These are phyloP conservation scores for Drosophila punjabiensis DNA, from an alignment of 1,140 invertebrate genomes.

Conservation along the genomic window DNA sequence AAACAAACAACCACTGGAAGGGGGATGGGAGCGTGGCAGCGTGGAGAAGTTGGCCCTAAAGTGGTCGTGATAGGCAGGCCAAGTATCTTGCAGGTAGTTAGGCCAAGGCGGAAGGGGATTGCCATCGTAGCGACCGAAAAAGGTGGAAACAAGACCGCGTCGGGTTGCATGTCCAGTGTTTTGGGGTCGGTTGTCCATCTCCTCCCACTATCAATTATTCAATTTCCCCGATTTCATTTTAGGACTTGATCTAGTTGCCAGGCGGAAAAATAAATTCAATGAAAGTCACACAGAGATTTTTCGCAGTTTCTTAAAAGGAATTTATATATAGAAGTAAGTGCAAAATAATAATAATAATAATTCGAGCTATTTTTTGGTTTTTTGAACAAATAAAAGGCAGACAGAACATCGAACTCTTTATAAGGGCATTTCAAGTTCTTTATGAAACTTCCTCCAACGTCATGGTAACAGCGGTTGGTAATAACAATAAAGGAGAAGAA, in stretches of 20 bases:
- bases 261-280: background rate
- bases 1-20: constrained; percentile 38
- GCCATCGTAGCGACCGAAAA: constrained; percentile 5
- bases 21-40: background rate
- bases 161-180: constrained; percentile 41
- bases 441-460: background rate
- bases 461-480: constrained; percentile 33
- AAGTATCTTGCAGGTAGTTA: constrained; percentile 25
- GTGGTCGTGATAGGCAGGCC: constrained; percentile 26
- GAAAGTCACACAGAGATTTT: background rate
- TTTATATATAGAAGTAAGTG: background rate
- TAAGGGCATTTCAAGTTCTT: background rate
- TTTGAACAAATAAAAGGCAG: too few relatives aligned
- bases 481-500: constrained; percentile 22
- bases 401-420: too few relatives aligned
- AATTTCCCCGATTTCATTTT: constrained; percentile 19
- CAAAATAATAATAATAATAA: background rate
- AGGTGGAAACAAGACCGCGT: constrained; percentile 39
- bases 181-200: constrained; percentile 4
- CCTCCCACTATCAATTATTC: constrained; percentile 24
- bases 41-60: constrained; percentile 8
- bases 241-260: constrained; percentile 12
- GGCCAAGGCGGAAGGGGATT: background rate
- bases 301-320: background rate
- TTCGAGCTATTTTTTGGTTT: too few relatives aligned